phyloP scores from a whole-genome alignment of 2,888 invertebrate species.

The Pogonocherus hispidulus region DNA sequence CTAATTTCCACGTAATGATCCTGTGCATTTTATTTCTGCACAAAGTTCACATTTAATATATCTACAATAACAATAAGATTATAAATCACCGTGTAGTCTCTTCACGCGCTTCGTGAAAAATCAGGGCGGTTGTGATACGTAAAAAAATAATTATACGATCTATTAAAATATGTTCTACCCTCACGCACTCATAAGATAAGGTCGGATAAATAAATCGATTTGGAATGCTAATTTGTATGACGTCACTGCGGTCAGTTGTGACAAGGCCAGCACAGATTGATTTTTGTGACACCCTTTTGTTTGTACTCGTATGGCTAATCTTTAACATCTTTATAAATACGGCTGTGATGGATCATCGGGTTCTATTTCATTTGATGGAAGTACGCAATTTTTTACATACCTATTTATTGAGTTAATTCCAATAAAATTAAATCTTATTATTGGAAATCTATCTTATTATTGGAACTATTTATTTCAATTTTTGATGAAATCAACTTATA shows the following conservation, averaged over 20 bases:
- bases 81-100: neutral
- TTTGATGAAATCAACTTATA: too few species aligned
- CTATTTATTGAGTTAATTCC: too few species aligned
- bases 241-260: slow-evolving; percentile 51
- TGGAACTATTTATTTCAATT: too few species aligned
- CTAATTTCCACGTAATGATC: too few species aligned
- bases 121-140: neutral
- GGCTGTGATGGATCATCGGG: neutral
- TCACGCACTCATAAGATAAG: slow-evolving; percentile 6
- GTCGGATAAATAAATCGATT: slow-evolving; percentile 24
- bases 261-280: slow-evolving; percentile 46
- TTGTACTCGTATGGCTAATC: neutral
- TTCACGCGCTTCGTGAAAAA: neutral
- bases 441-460: too few species aligned
- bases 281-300: slow-evolving; percentile 21
- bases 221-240: slow-evolving; percentile 36
- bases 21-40: too few species aligned
- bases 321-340: neutral
- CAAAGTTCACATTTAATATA: too few species aligned
- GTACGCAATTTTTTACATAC: too few species aligned
- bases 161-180: slow-evolving; percentile 9
- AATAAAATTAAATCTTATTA: too few species aligned
- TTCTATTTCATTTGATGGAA: too few species aligned
- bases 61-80: too few species aligned
- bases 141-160: slow-evolving; percentile 10